Evolutionary conservation across 2,888 invertebrate genomes (phyloP).

Genomic region (Fragum sueziense): DNA sequence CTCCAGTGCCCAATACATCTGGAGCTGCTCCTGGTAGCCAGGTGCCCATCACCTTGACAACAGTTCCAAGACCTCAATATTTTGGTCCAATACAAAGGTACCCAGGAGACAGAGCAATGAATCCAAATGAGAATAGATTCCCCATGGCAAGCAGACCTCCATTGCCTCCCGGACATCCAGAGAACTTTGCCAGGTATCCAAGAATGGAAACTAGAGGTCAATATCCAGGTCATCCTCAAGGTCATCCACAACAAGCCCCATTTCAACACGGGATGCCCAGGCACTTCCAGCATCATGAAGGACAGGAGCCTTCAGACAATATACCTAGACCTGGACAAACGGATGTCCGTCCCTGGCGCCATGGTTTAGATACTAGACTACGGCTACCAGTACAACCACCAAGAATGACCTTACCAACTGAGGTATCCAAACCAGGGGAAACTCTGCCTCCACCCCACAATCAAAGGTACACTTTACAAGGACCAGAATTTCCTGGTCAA

Average conservation of each 20-base stretch:
- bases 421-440: not conserved
- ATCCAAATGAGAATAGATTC: conserved; percentile 3
- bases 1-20: not conserved
- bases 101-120: conserved; percentile 8
- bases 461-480: conserved; percentile 25
- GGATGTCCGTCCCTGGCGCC: not conserved
- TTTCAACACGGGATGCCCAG: conserved; percentile 11
- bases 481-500: conserved; percentile 7
- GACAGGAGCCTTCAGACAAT: not conserved
- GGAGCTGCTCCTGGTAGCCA: not conserved
- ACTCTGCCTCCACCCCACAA: not conserved
- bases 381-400: conserved; percentile 31
- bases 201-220: conserved; percentile 13
- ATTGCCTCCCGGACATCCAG: conserved; percentile 17
- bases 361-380: conserved; percentile 5
- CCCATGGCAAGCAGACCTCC: conserved; percentile 18
- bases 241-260: not conserved
- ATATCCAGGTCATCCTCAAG: conserved; percentile 19
- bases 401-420: conserved; percentile 23
- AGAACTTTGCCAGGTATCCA: conserved; percentile 5
- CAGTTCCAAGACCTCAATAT: conserved; percentile 54
- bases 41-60: conserved; percentile 25
- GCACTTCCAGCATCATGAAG: not conserved
- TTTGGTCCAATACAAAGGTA: conserved; percentile 40
- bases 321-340: not conserved